These are phyloP conservation scores for Kryptolebias ocellatus DNA, from an alignment of 2,797 vertebrate species.

Conservation along the genomic window DNA sequence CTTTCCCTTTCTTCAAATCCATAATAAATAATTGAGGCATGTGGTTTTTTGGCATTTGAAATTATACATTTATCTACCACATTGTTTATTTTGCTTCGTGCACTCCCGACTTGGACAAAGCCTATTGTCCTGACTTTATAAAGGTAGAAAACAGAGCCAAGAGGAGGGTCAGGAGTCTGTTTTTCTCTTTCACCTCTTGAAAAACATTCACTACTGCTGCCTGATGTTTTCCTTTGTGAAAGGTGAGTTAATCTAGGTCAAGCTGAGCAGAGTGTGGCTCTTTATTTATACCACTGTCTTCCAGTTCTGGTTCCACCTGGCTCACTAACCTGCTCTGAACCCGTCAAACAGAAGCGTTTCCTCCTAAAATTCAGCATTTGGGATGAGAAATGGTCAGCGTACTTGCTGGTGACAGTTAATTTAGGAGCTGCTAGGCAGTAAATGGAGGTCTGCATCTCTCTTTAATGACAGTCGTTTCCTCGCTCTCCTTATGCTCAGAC, in stretches of 20 bases:
- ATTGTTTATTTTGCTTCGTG: too few species aligned
- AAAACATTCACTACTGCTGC: conserved; percentile 8
- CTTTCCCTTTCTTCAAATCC: background rate
- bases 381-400: conserved; percentile 25
- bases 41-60: too few species aligned
- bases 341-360: conserved; percentile 33
- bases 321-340: conserved; percentile 21
- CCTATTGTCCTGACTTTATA: background rate
- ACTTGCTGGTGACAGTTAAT: conserved; percentile 32
- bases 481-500: conserved; percentile 29
- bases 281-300: conserved; percentile 56
- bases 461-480: conserved; percentile 37
- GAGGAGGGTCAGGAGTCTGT: background rate
- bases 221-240: conserved; percentile 44
- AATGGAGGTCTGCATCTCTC: conserved; percentile 46
- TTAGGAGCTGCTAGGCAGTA: conserved; percentile 34
- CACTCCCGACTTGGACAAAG: background rate
- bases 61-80: too few species aligned
- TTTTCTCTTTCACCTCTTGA: background rate
- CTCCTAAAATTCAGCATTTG: conserved; percentile 18
- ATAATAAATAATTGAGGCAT: background rate
- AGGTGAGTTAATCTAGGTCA: conserved; percentile 64
- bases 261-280: conserved; percentile 39
- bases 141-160: background rate
- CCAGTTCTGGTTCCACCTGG: conserved; percentile 28